phyloP scores from a whole-genome alignment of 2,113 vertebrate genomes.

The Callospermophilus lateralis region DNA sequence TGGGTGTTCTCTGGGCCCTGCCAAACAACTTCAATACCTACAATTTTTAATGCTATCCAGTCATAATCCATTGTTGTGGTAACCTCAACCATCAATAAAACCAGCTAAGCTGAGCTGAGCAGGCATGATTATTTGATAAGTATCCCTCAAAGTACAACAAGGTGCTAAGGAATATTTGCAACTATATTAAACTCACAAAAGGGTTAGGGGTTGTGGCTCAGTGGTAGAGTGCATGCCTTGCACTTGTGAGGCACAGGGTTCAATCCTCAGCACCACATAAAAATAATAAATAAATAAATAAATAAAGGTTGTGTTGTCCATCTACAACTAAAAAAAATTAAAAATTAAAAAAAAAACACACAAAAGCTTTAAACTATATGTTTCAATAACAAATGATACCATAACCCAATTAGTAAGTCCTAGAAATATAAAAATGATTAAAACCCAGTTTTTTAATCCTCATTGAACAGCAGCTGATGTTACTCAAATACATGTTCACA shows the following conservation, averaged over 20 bases:
- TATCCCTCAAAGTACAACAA: neutral
- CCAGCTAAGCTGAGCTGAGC: neutral
- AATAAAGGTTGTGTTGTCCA: too few relatives aligned
- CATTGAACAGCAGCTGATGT: neutral
- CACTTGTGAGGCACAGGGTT: too few relatives aligned
- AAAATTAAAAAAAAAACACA: neutral
- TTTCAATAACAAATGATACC: neutral
- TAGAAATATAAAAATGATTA: conserved; percentile 32
- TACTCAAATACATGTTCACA: neutral
- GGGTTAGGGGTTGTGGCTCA: too few relatives aligned
- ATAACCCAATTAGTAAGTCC: neutral
- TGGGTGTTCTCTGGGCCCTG: neutral
- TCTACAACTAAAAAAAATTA: too few relatives aligned
- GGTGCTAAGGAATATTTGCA: neutral
- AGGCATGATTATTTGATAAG: neutral
- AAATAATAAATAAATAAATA: too few relatives aligned
- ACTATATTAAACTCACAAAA: neutral
- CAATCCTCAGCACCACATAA: too few relatives aligned
- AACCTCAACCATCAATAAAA: neutral
- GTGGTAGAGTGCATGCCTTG: too few relatives aligned
- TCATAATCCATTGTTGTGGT: neutral
- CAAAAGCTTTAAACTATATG: neutral
- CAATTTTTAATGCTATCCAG: neutral
- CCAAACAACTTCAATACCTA: neutral
- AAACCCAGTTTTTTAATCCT: neutral